These are phyloP conservation scores for Acinonyx jubatus DNA, from an alignment of 2,113 vertebrate species.

Conservation along the genomic window DNA sequence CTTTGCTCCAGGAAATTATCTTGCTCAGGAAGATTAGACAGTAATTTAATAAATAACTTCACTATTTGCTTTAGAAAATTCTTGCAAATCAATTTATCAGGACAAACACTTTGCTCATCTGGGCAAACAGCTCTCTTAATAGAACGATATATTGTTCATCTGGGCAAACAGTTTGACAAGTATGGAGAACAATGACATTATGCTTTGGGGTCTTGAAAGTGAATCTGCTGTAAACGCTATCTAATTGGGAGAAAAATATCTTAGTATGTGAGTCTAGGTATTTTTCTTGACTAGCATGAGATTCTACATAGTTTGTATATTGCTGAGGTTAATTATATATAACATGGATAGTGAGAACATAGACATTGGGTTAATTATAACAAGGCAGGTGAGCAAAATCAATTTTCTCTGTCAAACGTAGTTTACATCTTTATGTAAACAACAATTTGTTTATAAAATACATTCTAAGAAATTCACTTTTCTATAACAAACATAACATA, in stretches of 20 bases:
- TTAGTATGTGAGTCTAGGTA: not conserved
- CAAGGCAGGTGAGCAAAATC: not conserved
- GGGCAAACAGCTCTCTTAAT: slow-evolving; percentile 52
- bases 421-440: not conserved
- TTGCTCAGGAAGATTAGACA: slow-evolving; percentile 33
- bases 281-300: not conserved
- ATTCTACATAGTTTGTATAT: not conserved
- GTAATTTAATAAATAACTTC: slow-evolving; percentile 56
- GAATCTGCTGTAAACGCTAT: not conserved
- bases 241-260: not conserved
- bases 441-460: not conserved
- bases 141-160: slow-evolving; percentile 24
- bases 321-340: not conserved
- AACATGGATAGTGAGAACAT: not conserved
- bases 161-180: slow-evolving; percentile 39
- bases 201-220: not conserved
- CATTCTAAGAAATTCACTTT: not conserved
- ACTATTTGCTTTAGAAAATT: slow-evolving; percentile 64
- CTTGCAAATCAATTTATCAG: slow-evolving; percentile 65
- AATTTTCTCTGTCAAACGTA: not conserved
- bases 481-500: not conserved
- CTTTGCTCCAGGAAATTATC: slow-evolving; percentile 1
- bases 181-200: not conserved
- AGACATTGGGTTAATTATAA: not conserved
- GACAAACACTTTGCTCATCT: slow-evolving; percentile 65